Evolutionary conservation across 1,140 invertebrate species (phyloP).

Genomic region (Thaumatotibia leucotreta): DNA sequence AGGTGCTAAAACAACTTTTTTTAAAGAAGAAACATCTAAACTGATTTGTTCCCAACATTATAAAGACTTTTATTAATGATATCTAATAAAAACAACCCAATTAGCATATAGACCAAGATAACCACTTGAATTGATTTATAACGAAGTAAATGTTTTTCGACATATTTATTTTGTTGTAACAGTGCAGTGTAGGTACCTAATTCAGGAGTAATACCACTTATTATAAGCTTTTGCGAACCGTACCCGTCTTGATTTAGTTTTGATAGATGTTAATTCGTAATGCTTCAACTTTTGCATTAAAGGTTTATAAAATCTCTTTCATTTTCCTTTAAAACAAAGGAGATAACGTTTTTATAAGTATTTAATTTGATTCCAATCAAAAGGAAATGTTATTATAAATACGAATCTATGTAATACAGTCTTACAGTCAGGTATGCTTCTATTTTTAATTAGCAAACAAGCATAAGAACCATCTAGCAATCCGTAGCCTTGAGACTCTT

Average conservation of each 20-base stretch:
- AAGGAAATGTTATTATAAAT: too few species aligned
- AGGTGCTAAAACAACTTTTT: not conserved
- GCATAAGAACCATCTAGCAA: too few species aligned
- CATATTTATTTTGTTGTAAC: not conserved
- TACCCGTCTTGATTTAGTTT: conserved; percentile 41
- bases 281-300: conserved; percentile 26
- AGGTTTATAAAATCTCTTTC: conserved; percentile 13
- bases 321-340: too few species aligned
- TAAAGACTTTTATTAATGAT: not conserved
- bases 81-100: not conserved
- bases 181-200: not conserved
- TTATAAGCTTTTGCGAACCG: not conserved
- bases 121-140: not conserved
- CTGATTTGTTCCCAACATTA: not conserved
- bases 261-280: conserved; percentile 53
- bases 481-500: too few species aligned
- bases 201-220: too few species aligned
- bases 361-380: too few species aligned
- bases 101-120: not conserved
- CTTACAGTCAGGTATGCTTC: too few species aligned
- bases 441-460: too few species aligned
- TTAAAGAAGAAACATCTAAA: not conserved
- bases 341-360: too few species aligned
- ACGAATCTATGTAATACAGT: too few species aligned
- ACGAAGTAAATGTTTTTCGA: not conserved